Conservation (phyloP, 2,888 invertebrate genomes). For the Euphydryas editha region DNA sequence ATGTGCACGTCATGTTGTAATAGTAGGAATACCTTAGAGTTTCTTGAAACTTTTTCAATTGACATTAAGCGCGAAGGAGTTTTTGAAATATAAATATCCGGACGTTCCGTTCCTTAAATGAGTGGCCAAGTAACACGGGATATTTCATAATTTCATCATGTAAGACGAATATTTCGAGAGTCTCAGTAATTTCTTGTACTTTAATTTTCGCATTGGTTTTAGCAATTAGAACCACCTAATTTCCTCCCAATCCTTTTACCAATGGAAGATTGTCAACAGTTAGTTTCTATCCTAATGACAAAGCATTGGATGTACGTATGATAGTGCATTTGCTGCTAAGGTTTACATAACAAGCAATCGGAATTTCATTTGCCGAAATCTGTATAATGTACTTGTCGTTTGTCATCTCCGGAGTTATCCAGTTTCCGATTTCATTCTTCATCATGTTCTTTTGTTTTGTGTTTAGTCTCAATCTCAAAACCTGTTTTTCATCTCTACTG, state of each 20-base stretch:
- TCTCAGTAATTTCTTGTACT: not conserved
- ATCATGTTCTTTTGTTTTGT: not conserved
- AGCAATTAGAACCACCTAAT: not conserved
- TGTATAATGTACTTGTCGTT: not conserved
- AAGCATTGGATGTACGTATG: not conserved
- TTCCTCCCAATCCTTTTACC: conserved; percentile 5
- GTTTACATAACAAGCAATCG: not conserved
- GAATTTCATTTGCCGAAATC: not conserved
- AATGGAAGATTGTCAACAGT: not conserved
- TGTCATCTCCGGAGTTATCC: not conserved
- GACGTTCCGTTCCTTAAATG: conserved; percentile 3
- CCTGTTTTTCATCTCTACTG: not conserved
- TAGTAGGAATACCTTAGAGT: not conserved
- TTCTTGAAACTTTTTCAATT: not conserved
- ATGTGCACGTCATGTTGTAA: not conserved
- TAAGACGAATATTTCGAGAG: not conserved
- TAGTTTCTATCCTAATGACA: not conserved
- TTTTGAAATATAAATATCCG: not conserved
- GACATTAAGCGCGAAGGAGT: not conserved
- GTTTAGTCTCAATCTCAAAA: not conserved
- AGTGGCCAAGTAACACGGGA: not conserved
- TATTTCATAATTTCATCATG: not conserved
- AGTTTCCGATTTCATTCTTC: not conserved
- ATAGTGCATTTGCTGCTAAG: conserved; percentile 5
- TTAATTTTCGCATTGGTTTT: not conserved